Percentiles rank a stretch among this genome's conserved stretches.
Conservation (phyloP, 2,888 invertebrate genomes). For the Mimas tiliae region DNA sequence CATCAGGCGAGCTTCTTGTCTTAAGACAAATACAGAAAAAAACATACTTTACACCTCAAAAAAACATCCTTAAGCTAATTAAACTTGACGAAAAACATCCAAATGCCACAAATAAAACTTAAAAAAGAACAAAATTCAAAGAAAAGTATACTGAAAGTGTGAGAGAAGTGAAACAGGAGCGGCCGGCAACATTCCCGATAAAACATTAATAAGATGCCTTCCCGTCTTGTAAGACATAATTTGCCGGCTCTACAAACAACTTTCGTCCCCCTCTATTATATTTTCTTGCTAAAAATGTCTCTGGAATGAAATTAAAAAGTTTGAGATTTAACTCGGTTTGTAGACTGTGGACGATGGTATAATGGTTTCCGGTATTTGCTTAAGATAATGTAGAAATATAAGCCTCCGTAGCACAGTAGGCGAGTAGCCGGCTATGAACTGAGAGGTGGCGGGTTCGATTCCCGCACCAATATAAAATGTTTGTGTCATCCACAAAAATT, state of each 20-base stretch:
- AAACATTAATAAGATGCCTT: conserved; percentile 21
- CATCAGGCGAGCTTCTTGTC: too few species aligned
- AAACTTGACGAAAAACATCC: not conserved
- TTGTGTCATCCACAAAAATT: too few species aligned
- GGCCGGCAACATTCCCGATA: conserved; percentile 4
- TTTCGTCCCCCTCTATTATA: conserved; percentile 16
- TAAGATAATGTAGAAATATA: conserved; percentile 6
- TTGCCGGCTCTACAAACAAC: conserved; percentile 16
- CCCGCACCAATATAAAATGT: too few species aligned
- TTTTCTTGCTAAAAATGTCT: conserved; percentile 17
- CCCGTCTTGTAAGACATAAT: conserved; percentile 20
- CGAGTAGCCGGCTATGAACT: too few species aligned
- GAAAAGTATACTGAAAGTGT: conserved; percentile 15
- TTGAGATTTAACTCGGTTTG: conserved; percentile 1
- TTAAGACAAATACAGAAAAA: not conserved
- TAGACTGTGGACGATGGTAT: not conserved
- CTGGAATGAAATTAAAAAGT: conserved; percentile 22
- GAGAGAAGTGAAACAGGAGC: conserved; percentile 9
- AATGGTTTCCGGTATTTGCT: conserved; percentile 4
- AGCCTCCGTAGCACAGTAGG: too few species aligned
- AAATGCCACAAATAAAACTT: conserved; percentile 16
- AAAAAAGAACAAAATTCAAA: conserved; percentile 17
- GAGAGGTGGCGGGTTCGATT: too few species aligned
- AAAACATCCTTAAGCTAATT: not conserved
- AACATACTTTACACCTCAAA: not conserved